Percentiles rank a stretch among this genome's conserved stretches.
These are phyloP conservation scores for Polypedilum pembai DNA, from an alignment of 1,140 invertebrate genomes.

Conservation along the genomic window DNA sequence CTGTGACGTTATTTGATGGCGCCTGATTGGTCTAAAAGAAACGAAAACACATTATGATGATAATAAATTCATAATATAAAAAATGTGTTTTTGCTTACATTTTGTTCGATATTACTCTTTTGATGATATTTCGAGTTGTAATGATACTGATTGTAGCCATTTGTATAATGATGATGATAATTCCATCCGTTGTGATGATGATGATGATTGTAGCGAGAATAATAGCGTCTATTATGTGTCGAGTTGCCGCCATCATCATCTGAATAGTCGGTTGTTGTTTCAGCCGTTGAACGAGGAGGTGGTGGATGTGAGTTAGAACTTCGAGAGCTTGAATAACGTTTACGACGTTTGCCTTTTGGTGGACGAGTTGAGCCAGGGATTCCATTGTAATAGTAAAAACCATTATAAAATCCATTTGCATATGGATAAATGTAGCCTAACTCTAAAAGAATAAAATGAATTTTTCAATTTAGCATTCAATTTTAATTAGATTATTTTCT, in stretches of 20 bases:
- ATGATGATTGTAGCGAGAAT: not conserved
- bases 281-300: slow-evolving; percentile 2
- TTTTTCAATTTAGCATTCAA: not conserved
- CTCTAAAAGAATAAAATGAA: not conserved
- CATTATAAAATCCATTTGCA: not conserved
- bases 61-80: not conserved
- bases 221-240: not conserved
- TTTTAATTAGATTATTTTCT: not conserved
- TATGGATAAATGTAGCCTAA: slow-evolving; percentile 15
- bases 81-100: not conserved
- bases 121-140: not conserved
- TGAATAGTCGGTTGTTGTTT: slow-evolving; percentile 12
- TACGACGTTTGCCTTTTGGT: not conserved
- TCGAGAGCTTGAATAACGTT: not conserved
- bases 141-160: slow-evolving; percentile 19
- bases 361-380: not conserved
- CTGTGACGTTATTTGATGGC: not conserved
- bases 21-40: not conserved
- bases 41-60: not conserved
- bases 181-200: slow-evolving; percentile 2
- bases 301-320: not conserved
- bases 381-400: slow-evolving; percentile 7
- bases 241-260: not conserved
- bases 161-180: not conserved
- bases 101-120: not conserved